phyloP scores from a whole-genome alignment of 1,140 invertebrate species.

The Drosophila ogumai region DNA sequence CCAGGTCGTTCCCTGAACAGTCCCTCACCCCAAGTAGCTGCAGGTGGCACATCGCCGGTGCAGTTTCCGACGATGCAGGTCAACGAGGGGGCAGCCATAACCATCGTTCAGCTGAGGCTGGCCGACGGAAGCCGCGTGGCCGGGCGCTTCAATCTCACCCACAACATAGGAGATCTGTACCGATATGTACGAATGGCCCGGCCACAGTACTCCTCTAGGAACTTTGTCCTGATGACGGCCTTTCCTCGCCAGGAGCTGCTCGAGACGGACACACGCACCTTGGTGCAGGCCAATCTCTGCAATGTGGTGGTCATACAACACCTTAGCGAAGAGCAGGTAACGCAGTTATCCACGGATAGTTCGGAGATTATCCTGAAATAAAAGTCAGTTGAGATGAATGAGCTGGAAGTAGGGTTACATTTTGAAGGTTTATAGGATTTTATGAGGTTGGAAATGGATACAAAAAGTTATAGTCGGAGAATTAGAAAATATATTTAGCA shows the following conservation, averaged over 20 bases:
- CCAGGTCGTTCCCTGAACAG: constrained; percentile 37
- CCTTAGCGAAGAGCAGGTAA: constrained; percentile 29
- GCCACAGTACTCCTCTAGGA: constrained; percentile 40
- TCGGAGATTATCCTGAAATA: constrained; percentile 1
- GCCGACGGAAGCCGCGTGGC: constrained; percentile 60
- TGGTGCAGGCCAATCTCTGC: constrained; percentile 52
- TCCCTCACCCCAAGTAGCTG: neutral
- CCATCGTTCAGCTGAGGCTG: constrained; percentile 56
- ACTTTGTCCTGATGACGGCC: constrained; percentile 53
- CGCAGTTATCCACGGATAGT: constrained; percentile 9
- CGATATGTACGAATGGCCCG: constrained; percentile 48
- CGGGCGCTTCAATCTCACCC: constrained; percentile 56
- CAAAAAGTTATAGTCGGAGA: neutral
- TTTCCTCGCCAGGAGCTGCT: constrained; percentile 57
- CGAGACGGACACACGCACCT: constrained; percentile 51
- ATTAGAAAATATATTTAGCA: no score
- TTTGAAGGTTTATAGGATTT: neutral
- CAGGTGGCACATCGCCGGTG: neutral
- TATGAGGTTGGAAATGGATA: neutral
- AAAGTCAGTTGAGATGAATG: neutral
- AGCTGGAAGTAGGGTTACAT: neutral
- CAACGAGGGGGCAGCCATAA: constrained; percentile 19
- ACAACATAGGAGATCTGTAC: constrained; percentile 57
- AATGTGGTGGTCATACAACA: constrained; percentile 71
- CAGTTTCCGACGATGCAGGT: constrained; percentile 27